phyloP scores from a whole-genome alignment of 2,888 invertebrate species.

The Rhagophthalmus giganteus region DNA sequence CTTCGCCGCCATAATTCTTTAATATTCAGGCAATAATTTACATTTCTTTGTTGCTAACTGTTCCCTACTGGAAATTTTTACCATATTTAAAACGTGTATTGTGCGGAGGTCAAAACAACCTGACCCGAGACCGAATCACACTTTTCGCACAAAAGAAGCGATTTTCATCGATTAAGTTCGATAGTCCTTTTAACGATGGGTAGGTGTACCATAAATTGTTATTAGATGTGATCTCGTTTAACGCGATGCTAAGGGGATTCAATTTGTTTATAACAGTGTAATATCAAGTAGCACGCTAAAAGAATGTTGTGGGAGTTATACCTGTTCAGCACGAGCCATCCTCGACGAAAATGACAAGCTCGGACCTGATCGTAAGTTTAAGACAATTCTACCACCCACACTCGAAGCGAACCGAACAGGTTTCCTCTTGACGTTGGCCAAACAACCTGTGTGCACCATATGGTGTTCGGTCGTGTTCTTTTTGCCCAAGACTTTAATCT shows the following conservation, averaged over 20 bases:
- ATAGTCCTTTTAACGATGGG: too few relatives aligned
- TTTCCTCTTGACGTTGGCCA: slow-evolving; percentile 21
- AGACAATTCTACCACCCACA: slow-evolving; percentile 28
- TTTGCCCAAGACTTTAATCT: slow-evolving; percentile 35
- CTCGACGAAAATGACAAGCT: slow-evolving; percentile 20
- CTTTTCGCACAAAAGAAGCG: slow-evolving; percentile 21
- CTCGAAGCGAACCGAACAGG: slow-evolving; percentile 27
- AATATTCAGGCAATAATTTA: slow-evolving; percentile 32
- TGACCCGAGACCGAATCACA: slow-evolving; percentile 24
- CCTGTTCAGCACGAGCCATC: slow-evolving; percentile 36
- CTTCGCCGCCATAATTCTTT: slow-evolving; percentile 30
- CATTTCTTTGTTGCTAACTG: slow-evolving; percentile 32
- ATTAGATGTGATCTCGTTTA: slow-evolving; percentile 21
- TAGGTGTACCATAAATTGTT: too few relatives aligned
- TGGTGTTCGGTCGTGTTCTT: slow-evolving; percentile 35
- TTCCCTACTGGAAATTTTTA: slow-evolving; percentile 31
- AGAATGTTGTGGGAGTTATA: slow-evolving; percentile 40
- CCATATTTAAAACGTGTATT: slow-evolving; percentile 32
- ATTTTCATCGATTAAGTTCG: too few relatives aligned
- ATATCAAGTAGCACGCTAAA: slow-evolving; percentile 36
- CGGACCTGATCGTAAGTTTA: slow-evolving; percentile 20
- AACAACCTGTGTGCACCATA: slow-evolving; percentile 38
- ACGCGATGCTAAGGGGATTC: slow-evolving; percentile 29
- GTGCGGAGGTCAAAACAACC: slow-evolving; percentile 25
- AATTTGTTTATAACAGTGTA: slow-evolving; percentile 32